These are phyloP conservation scores for Leucophora obtusa DNA, from an alignment of 2,888 invertebrate genomes.

Conservation along the genomic window DNA sequence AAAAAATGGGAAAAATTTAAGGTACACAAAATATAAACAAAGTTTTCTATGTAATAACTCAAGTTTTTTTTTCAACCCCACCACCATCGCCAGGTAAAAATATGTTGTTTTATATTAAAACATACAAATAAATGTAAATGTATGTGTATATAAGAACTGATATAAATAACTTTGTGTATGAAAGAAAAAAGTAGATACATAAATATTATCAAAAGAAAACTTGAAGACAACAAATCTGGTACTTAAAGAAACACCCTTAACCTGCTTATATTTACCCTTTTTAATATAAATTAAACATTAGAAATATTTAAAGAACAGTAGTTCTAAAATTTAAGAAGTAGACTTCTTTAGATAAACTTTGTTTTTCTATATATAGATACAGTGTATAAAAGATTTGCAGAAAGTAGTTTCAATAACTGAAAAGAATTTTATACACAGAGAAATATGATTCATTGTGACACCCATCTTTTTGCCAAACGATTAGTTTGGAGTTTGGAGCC, in stretches of 20 bases:
- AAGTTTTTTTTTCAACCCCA: not conserved
- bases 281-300: not conserved
- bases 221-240: not conserved
- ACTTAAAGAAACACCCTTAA: conserved; percentile 5
- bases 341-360: no score
- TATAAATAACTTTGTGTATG: not conserved
- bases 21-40: not conserved
- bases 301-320: conserved; percentile 1
- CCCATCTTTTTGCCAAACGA: no score
- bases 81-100: not conserved
- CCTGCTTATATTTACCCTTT: not conserved
- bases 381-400: no score
- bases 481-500: no score
- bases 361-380: no score
- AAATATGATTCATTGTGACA: no score
- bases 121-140: not conserved
- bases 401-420: no score
- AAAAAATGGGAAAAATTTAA: not conserved
- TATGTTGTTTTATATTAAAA: not conserved
- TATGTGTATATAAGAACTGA: not conserved
- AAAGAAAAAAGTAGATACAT: not conserved
- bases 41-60: not conserved
- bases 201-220: not conserved
- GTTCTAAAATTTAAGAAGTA: no score
- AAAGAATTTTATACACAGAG: no score